A percentile compares a stretch with the other conserved stretches of the same genome.
phyloP scores from a whole-genome alignment of 2,888 invertebrate genomes.

The Parascotia fuliginaria region DNA sequence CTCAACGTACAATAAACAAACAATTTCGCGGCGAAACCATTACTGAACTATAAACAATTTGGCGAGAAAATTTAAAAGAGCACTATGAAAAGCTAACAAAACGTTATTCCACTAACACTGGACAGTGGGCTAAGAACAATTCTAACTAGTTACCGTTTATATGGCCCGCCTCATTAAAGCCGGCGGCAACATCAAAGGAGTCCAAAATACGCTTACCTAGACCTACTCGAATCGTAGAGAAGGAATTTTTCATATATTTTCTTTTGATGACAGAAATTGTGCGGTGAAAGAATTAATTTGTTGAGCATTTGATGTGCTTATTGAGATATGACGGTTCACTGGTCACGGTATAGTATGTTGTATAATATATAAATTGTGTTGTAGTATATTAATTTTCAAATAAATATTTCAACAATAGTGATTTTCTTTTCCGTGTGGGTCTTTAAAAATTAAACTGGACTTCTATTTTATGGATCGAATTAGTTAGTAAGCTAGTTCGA shows the following conservation, averaged over 20 bases:
- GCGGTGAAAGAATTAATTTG: constrained; percentile 39
- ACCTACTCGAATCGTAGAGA: constrained; percentile 64
- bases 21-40: constrained; percentile 40
- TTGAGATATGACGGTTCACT: constrained; percentile 15
- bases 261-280: constrained; percentile 34
- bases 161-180: constrained; percentile 79
- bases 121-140: constrained; percentile 72
- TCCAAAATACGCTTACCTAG: constrained; percentile 82
- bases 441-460: too few relatives aligned
- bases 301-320: constrained; percentile 28
- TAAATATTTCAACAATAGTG: too few relatives aligned
- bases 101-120: constrained; percentile 54
- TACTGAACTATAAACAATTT: constrained; percentile 50
- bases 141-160: constrained; percentile 78
- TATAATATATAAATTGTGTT: constrained; percentile 6
- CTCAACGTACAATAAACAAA: constrained; percentile 36
- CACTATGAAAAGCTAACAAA: constrained; percentile 65
- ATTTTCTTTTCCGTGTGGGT: too few relatives aligned
- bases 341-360: too few relatives aligned
- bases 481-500: too few relatives aligned
- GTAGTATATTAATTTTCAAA: too few relatives aligned
- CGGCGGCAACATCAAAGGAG: constrained; percentile 88
- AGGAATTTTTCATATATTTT: constrained; percentile 43
- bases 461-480: too few relatives aligned
- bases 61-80: constrained; percentile 53